Base-by-base conservation (phyloP, 1,140 invertebrate genomes). In the Thaumatotibia leucotreta region DNA sequence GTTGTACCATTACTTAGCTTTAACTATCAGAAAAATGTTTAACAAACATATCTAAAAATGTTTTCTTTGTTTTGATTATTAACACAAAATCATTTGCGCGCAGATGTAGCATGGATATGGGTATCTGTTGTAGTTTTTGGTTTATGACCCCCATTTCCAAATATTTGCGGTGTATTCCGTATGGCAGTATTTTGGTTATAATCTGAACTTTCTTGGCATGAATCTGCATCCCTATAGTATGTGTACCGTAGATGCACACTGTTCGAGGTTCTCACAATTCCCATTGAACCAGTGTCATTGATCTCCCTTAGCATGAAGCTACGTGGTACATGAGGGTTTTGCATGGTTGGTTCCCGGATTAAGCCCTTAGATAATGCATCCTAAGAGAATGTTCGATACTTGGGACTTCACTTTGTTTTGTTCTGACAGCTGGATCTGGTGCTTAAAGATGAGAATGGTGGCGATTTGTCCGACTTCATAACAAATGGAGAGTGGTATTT, bases 401-500 rank as follows among this genome's bases (percentile, higher is more conserved):
- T 68, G 58, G 69, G 61, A 65, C 65, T 70, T 65, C 64, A 82
- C 74, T 70, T 35, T 67, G 22, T 71, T 78, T 72, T 77, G 63
- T 75, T 91, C 88, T 92, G 92, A 82, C 94, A 98, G 95, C 93
- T 99, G 92, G 97, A 99, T 94, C 94, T 99, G 91, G 94, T 97
- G 91, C 94, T 98, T 84, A 97, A 97, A 92, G 96, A 96, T 84
- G 95, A 97, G 86, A 94, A 94, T 77, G 97, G 97, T 72, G 97
- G 97, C 70, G 97, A 98, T 92, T 94, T 98, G 78, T 96, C 96
- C 74, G 96, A 97, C 92, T 99, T 99, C 93, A 98, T 99, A 87
- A 96, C 96, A 75, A 99, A 99, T 90, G 98, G 98, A 81, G 98
- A 99, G 93, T 99, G 98, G 98, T 97, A 98, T 92, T 93, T 98